Base-by-base conservation (phyloP, 2,888 invertebrate species). In the Hypomecis atomaria region DNA sequence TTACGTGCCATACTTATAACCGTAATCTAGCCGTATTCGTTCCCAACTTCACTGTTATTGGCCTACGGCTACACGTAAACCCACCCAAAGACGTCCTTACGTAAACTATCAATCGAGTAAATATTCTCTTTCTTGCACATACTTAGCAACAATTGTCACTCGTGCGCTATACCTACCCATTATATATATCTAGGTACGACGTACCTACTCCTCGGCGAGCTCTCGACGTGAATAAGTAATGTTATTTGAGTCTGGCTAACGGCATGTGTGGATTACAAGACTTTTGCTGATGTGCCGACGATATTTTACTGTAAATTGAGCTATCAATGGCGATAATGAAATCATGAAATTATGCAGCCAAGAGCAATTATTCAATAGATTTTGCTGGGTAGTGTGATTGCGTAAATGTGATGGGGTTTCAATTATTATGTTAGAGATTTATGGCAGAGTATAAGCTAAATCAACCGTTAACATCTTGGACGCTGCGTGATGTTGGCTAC, bases 181-280 rank as follows among this genome's bases (percentile, higher is more conserved):
- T 55, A 45, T 10, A 13, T 23, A 34, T 4, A 13, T 11, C 11
- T 13, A 55, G 7, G 13, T 57, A 36, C 36, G 49, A 55, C 55
- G 55, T 50, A 62, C 23, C 23, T 23, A 23, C 55, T 38, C 50
- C 55, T 65, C 67, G 70, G 72, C 66, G 70, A 74, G 72, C 71
- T 54, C 69, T 77, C 70, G 76, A 71, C 71, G 59, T 76, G 67
- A 78, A 78, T 80, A 75, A 78, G 68, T 77, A 76, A 78, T 76
- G 74, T 62, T 72, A 76, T 73, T 79, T 69, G 67, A 73, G 71
- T 69, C 63, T 60, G 66, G 71, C 55, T 60, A 55, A 54, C 61
- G 62, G 60, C 70, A 65, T 62, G 65, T 60, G 42, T 53, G 48
- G 53, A 54, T 62, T 67, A 63, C 61, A 47, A 70, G 59, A 63